phyloP scores from a whole-genome alignment of 2,888 invertebrate species.

The Acanthosepion esculentum region DNA sequence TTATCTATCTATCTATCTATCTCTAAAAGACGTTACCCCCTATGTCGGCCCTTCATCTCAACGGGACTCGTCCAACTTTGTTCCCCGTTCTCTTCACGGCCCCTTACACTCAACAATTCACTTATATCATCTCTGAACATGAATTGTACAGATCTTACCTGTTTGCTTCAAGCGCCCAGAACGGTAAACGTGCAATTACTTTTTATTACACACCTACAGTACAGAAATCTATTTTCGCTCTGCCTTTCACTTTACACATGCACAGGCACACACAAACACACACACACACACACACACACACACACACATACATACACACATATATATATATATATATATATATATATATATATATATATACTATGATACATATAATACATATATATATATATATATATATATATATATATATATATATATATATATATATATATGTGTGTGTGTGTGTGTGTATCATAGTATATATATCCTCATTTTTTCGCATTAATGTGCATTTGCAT shows the following conservation, averaged over 20 bases:
- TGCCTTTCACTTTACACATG: background rate
- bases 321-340: background rate
- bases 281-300: conserved; percentile 12
- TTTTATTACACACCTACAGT: background rate
- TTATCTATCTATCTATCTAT: background rate
- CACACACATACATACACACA: conserved; percentile 36
- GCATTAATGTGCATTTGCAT: too few species aligned
- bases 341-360: background rate
- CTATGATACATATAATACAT: background rate
- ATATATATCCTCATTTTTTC: too few species aligned
- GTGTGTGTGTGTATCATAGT: too few species aligned
- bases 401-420: background rate
- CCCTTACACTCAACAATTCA: background rate
- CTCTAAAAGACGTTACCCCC: background rate
- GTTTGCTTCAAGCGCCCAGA: conserved; percentile 40
- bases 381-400: conserved; percentile 35
- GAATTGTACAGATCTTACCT: conserved; percentile 24
- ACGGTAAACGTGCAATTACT: background rate
- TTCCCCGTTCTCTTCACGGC: conserved; percentile 5
- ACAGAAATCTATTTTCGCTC: background rate
- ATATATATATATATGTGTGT: background rate
- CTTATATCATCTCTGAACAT: background rate
- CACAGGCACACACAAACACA: conserved; percentile 40
- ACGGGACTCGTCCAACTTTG: background rate
- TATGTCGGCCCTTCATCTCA: background rate